Evolutionary conservation across 2,888 invertebrate species (phyloP).

Genomic region (Drosophila conformis): DNA sequence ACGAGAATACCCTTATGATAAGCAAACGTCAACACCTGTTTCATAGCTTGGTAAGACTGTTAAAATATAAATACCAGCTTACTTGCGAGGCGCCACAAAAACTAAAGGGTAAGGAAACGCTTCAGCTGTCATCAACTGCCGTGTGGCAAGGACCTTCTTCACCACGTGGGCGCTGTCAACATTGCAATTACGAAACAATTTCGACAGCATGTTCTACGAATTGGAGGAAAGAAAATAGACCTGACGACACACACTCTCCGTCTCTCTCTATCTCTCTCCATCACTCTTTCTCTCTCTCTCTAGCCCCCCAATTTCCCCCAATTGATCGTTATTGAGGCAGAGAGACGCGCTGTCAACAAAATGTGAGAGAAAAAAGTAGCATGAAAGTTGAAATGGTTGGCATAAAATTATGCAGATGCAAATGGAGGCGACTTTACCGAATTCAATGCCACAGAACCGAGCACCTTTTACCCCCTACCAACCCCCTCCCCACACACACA

Average conservation of each 20-base stretch:
- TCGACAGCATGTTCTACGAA: constrained; percentile 73
- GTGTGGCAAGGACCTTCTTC: constrained; percentile 33
- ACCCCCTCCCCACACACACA: background rate
- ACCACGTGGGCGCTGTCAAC: constrained; percentile 66
- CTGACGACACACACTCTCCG: constrained; percentile 5
- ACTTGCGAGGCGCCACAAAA: background rate
- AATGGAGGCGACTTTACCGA: constrained; percentile 38
- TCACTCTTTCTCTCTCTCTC: background rate
- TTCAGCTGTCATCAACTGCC: background rate
- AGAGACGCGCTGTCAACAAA: constrained; percentile 62
- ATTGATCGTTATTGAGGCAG: constrained; percentile 52
- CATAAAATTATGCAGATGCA: constrained; percentile 73
- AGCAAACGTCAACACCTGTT: background rate
- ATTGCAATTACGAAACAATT: constrained; percentile 79
- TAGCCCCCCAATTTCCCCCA: background rate
- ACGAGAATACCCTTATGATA: background rate
- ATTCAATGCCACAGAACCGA: constrained; percentile 58
- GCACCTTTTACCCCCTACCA: background rate
- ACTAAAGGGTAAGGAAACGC: background rate
- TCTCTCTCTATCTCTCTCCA: background rate
- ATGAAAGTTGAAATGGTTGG: constrained; percentile 72
- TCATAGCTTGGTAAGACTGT: background rate
- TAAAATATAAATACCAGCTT: background rate
- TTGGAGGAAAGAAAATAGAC: constrained; percentile 56
- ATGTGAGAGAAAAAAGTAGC: constrained; percentile 47